A percentile compares a stretch with the other conserved stretches of the same genome.
phyloP scores from a whole-genome alignment of 1,140 invertebrate species.

The Leptopilina boulardi region DNA sequence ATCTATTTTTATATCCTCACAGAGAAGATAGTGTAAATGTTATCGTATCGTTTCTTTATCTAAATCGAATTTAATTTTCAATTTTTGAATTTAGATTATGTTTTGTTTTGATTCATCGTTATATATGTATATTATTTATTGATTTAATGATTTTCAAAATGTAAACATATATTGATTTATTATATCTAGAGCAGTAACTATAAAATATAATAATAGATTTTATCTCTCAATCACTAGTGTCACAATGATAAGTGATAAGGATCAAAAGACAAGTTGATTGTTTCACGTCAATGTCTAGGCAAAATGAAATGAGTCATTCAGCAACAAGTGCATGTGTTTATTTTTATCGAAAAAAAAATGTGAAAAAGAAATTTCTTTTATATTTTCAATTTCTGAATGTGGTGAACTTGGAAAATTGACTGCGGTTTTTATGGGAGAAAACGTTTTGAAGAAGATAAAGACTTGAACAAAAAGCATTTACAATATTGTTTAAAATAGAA shows the following conservation, averaged over 20 bases:
- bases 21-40: too few relatives aligned
- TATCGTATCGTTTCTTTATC: too few relatives aligned
- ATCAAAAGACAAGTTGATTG: constrained; percentile 15
- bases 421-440: too few relatives aligned
- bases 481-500: constrained; percentile 40
- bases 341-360: too few relatives aligned
- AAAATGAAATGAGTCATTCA: neutral
- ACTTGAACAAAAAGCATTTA: neutral
- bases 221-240: neutral
- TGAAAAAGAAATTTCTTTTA: too few relatives aligned
- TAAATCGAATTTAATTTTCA: too few relatives aligned
- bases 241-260: constrained; percentile 10
- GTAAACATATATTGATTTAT: neutral
- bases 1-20: neutral
- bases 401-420: too few relatives aligned
- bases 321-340: neutral
- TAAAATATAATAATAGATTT: constrained; percentile 3
- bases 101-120: too few relatives aligned
- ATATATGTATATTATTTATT: neutral
- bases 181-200: constrained; percentile 1
- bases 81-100: too few relatives aligned
- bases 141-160: neutral
- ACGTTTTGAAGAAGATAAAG: neutral
- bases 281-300: neutral
- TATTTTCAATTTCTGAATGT: too few relatives aligned